A percentile compares a stretch with the other conserved stretches of the same genome.
Conservation (phyloP, 2,113 vertebrate genomes). For the Lutjanus erythropterus region DNA sequence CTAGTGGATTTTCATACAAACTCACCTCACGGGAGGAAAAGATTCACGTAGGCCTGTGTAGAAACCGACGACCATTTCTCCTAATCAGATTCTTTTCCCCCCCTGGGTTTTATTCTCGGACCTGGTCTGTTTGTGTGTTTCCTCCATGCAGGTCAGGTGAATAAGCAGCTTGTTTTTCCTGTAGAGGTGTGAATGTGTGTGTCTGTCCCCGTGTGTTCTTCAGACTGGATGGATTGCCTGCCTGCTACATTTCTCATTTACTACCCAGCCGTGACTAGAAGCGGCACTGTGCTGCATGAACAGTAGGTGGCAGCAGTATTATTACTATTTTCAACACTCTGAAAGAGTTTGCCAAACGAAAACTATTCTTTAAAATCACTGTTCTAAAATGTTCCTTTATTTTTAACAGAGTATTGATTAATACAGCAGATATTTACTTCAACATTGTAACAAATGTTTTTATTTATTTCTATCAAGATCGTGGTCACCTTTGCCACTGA, state of each 20-base stretch:
- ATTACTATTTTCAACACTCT: conserved; percentile 50
- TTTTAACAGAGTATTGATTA: conserved; percentile 63
- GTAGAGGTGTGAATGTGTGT: conserved; percentile 18
- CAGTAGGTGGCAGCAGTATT: conserved; percentile 77
- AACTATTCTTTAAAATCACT: conserved; percentile 63
- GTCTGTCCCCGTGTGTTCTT: background rate
- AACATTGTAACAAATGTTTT: conserved; percentile 71
- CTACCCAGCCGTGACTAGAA: conserved; percentile 33
- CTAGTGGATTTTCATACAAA: conserved; percentile 16
- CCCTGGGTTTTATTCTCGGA: conserved; percentile 12
- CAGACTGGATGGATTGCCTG: conserved; percentile 1
- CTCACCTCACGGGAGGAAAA: conserved; percentile 21
- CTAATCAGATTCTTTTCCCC: conserved; percentile 32
- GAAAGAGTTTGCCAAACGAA: conserved; percentile 71
- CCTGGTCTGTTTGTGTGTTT: conserved; percentile 18
- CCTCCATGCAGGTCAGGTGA: conserved; percentile 23
- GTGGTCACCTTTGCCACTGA: conserved; percentile 46
- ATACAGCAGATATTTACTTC: conserved; percentile 62
- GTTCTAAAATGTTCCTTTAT: conserved; percentile 54
- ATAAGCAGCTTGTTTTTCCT: conserved; percentile 22
- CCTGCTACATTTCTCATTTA: conserved; percentile 40
- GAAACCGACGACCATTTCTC: conserved; percentile 21
- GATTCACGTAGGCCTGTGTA: conserved; percentile 27
- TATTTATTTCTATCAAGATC: conserved; percentile 80
- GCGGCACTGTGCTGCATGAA: conserved; percentile 54